These are phyloP conservation scores for Scleropages formosus DNA, from an alignment of 2,797 vertebrate genomes.

Conservation along the genomic window DNA sequence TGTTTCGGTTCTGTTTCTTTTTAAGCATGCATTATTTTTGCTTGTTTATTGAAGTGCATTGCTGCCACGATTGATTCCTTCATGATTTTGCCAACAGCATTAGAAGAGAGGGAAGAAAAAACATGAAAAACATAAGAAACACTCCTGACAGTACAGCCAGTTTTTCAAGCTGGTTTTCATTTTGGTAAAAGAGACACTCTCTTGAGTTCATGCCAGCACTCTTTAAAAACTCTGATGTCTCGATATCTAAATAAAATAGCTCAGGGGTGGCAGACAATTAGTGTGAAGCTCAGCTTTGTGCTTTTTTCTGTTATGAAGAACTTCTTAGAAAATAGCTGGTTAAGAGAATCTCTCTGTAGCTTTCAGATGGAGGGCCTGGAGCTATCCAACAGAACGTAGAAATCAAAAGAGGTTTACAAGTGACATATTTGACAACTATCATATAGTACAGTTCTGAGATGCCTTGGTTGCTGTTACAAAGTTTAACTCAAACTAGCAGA, in stretches of 20 bases:
- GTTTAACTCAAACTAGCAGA: background rate
- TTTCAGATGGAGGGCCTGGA: background rate
- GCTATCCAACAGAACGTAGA: background rate
- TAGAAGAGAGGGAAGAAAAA: too few relatives aligned
- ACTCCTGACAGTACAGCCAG: background rate
- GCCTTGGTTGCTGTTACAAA: background rate
- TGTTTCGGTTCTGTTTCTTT: background rate
- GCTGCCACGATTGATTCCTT: background rate
- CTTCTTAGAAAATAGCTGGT: background rate
- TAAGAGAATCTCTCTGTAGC: constrained; percentile 2
- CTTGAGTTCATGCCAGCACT: constrained; percentile 47
- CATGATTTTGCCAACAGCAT: constrained; percentile 8
- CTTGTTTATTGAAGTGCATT: constrained; percentile 5
- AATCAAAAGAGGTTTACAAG: background rate
- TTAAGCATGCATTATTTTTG: background rate
- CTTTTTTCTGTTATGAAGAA: constrained; percentile 9
- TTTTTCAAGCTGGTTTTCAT: constrained; percentile 42
- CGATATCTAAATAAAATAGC: constrained; percentile 50
- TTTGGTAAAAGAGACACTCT: constrained; percentile 42
- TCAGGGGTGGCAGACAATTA: constrained; percentile 34
- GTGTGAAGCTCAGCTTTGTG: constrained; percentile 17
- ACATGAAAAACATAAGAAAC: background rate
- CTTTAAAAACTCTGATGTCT: constrained; percentile 51
- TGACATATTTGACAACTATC: background rate
- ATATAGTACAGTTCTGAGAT: background rate